phyloP scores from a whole-genome alignment of 1,140 invertebrate species.

The Hypothenemus hampei region DNA sequence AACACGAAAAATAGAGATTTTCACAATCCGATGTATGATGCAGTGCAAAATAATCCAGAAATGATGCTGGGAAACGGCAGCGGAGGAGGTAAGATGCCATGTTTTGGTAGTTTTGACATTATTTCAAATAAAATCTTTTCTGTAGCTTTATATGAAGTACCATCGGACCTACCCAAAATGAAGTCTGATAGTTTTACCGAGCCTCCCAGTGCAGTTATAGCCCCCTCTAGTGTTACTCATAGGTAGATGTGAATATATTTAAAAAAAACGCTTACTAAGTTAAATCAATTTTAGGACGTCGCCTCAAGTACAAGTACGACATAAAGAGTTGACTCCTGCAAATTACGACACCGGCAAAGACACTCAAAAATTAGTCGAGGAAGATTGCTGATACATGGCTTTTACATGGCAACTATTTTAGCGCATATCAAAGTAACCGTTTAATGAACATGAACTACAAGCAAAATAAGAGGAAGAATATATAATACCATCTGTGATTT shows the following conservation, averaged over 20 bases:
- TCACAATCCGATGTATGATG: constrained; percentile 95
- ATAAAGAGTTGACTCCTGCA: constrained; percentile 75
- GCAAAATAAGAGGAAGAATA: too few species aligned
- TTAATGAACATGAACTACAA: too few species aligned
- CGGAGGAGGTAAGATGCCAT: constrained; percentile 40
- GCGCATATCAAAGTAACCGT: too few species aligned
- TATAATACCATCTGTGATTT: too few species aligned
- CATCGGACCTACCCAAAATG: constrained; percentile 65
- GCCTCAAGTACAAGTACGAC: constrained; percentile 65
- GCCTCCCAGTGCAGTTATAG: constrained; percentile 64
- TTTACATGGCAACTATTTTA: too few species aligned
- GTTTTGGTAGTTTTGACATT: neutral
- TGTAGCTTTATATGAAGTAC: constrained; percentile 70
- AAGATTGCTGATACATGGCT: constrained; percentile 56
- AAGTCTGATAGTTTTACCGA: constrained; percentile 53
- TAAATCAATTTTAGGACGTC: constrained; percentile 49
- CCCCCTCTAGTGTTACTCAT: constrained; percentile 75
- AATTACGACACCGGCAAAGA: constrained; percentile 85
- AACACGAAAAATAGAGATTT: constrained; percentile 79
- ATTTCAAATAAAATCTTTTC: constrained; percentile 2
- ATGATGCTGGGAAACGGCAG: constrained; percentile 54
- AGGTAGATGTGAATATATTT: constrained; percentile 39
- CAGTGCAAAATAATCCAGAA: constrained; percentile 56
- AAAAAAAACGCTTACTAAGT: neutral
- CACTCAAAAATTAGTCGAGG: constrained; percentile 82